Evolutionary conservation across 1,140 invertebrate species (phyloP), one percentile per base, ranked within the genome.

Genomic region (Drosophila persimilis): DNA sequence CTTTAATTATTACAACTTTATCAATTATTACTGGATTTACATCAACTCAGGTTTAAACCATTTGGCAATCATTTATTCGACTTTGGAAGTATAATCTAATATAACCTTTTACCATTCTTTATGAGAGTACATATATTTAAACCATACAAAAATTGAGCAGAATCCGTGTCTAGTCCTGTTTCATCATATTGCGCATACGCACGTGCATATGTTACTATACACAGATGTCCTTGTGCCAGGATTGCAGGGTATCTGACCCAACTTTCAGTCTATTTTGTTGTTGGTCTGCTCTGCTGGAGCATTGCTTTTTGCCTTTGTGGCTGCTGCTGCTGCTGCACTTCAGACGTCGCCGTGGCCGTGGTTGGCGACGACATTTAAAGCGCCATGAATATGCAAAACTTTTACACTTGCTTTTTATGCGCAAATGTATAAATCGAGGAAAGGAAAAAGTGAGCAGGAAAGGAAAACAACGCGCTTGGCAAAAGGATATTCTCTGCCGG

Each of bases 381-480:
- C 81, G 83, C 78, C 81, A 86, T 86, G 81, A 86, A 86, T 86
- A 86, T 86, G 81, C 81, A 86, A 86, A 86, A 86, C 78, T 86
- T 86, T 88, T 86, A 74, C 78, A 86, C 83, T 86, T 76, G 54
- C 56, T 81, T 77, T 86, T 75, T 88, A 69, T 75, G 46, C 53
- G 57, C 55, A 60, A 48, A 74, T 59, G 72, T 81, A 86, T 77
- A 76, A 83, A 75, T 70, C 62, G 61, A 75, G 55, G 45, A 24
- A 45, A 26, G n/a, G 15, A 73, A 62, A 66, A 66, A 53, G 45
- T 44, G 51, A 55, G 50, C 50, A 53, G 56, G 57, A 43, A 24
- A 52, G 51, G 29, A 53, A 58, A 65, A 74, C 57, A 79, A 63
- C 48, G 67, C 50, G 60, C 62, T 24, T 31, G 51, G 53, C 78